Conservation (phyloP, 2,888 invertebrate genomes). For the Polyommatus icarus region DNA sequence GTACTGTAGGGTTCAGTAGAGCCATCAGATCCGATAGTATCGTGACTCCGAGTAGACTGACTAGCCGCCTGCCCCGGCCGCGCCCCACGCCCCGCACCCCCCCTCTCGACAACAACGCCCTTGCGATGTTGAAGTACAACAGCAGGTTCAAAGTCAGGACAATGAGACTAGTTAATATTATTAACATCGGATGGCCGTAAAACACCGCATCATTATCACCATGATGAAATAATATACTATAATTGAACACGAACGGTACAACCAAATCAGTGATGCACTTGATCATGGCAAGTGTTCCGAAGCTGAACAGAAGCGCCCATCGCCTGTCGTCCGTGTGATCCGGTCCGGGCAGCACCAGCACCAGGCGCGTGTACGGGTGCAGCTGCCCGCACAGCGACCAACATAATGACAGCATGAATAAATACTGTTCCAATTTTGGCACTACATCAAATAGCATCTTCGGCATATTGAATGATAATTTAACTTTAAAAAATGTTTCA, state of each 20-base stretch:
- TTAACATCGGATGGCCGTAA: too few relatives aligned
- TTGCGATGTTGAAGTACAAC: not conserved
- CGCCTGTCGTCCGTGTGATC: not conserved
- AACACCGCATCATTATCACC: too few relatives aligned
- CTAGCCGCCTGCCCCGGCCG: not conserved
- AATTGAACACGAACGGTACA: not conserved
- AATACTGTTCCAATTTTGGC: too few relatives aligned
- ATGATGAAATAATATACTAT: too few relatives aligned
- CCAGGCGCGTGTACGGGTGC: not conserved
- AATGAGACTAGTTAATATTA: not conserved
- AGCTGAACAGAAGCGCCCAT: not conserved
- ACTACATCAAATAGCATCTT: too few relatives aligned
- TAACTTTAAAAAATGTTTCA: too few relatives aligned
- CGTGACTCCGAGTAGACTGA: not conserved
- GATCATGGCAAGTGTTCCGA: not conserved
- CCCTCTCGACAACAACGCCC: not conserved
- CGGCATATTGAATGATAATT: too few relatives aligned
- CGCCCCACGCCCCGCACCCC: not conserved
- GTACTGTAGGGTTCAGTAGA: too few relatives aligned
- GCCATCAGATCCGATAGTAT: not conserved
- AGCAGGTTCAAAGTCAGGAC: not conserved
- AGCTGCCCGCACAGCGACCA: not conserved
- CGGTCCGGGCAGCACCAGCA: not conserved
- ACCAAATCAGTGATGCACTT: not conserved
- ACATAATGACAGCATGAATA: not conserved